These are phyloP conservation scores for Gallinago undulata DNA, from an alignment of 2,113 vertebrate species.

Conservation along the genomic window DNA sequence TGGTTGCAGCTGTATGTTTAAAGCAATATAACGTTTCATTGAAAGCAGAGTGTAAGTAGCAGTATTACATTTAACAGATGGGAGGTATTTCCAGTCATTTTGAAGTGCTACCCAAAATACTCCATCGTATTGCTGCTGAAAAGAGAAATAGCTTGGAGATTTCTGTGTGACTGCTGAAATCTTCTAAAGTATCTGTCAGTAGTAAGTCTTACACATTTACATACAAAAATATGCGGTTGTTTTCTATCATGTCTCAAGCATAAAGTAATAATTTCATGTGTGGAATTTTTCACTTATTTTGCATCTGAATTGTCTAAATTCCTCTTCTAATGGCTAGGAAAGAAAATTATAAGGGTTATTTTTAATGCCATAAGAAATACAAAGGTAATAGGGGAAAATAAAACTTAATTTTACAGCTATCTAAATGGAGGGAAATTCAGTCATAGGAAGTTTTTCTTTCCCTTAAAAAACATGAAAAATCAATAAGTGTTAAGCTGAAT, in stretches of 20 bases:
- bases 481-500: neutral
- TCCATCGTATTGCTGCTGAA: neutral
- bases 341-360: neutral
- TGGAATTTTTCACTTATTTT: neutral
- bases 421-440: neutral
- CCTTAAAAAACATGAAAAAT: neutral
- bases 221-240: neutral
- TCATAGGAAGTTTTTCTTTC: neutral
- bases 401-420: neutral
- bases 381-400: neutral
- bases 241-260: neutral
- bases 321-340: neutral
- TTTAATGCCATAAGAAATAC: neutral
- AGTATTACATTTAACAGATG: neutral
- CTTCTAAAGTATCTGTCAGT: neutral
- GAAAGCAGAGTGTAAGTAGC: fast-evolving
- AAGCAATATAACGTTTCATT: neutral
- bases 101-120: neutral
- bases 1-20: neutral
- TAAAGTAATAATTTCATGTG: neutral
- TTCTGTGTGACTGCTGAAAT: neutral
- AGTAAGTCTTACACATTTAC: neutral
- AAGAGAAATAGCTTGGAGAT: neutral
- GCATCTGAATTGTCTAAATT: neutral
- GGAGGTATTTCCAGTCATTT: neutral